These are phyloP conservation scores for Trichopria drosophilae DNA, from an alignment of 2,888 invertebrate species.

Conservation along the genomic window DNA sequence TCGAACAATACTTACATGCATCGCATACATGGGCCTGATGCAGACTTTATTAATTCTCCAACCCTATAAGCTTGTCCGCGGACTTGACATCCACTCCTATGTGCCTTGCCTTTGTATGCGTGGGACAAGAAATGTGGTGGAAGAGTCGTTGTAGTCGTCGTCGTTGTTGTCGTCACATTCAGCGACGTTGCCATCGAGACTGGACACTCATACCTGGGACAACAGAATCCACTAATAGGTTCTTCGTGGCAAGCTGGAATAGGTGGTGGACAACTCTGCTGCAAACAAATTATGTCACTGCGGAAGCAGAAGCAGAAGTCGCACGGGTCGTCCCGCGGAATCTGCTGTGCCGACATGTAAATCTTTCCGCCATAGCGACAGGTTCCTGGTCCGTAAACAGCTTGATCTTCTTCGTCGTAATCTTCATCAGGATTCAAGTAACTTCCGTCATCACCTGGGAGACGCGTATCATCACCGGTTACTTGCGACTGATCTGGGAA, in stretches of 20 bases:
- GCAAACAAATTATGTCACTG: slow-evolving; percentile 91
- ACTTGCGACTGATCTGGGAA: slow-evolving; percentile 46
- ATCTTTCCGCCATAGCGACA: slow-evolving; percentile 91
- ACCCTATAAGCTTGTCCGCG: slow-evolving; percentile 82
- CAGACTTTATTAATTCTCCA: slow-evolving; percentile 81
- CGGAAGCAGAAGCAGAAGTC: slow-evolving; percentile 97
- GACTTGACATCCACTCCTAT: slow-evolving; percentile 81
- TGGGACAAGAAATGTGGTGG: slow-evolving; percentile 83
- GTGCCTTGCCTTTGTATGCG: slow-evolving; percentile 75
- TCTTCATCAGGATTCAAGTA: slow-evolving; percentile 65
- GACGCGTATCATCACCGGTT: slow-evolving; percentile 48
- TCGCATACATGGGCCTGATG: slow-evolving; percentile 90
- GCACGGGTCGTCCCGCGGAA: slow-evolving; percentile 91
- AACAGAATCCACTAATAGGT: slow-evolving; percentile 91
- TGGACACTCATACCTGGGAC: slow-evolving; percentile 91
- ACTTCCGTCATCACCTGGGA: slow-evolving; percentile 56
- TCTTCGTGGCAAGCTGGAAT: slow-evolving; percentile 90
- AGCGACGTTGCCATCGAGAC: slow-evolving; percentile 83
- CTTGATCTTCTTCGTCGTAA: slow-evolving; percentile 74
- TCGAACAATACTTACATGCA: slow-evolving; percentile 79
- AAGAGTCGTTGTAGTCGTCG: slow-evolving; percentile 81
- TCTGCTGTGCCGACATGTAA: slow-evolving; percentile 92
- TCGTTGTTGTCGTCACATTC: slow-evolving; percentile 84
- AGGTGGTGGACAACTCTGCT: slow-evolving; percentile 93
- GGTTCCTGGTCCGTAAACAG: slow-evolving; percentile 81